phyloP scores from a whole-genome alignment of 2,888 invertebrate genomes.

The Sthenelais limicola region DNA sequence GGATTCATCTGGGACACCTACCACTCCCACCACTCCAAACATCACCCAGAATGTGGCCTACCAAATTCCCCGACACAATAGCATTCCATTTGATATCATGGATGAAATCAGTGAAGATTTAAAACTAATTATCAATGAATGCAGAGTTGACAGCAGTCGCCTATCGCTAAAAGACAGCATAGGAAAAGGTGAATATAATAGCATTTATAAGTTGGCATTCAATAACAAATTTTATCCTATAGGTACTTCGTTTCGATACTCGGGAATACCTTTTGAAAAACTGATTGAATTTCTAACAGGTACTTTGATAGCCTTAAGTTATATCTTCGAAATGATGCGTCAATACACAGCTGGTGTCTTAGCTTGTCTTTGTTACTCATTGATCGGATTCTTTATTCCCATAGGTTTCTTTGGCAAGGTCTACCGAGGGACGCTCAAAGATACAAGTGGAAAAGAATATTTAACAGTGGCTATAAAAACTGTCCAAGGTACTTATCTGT shows the following conservation, averaged over 20 bases:
- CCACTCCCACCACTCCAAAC: slow-evolving; percentile 24
- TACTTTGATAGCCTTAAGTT: too few relatives aligned
- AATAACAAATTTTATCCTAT: too few relatives aligned
- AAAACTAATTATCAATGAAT: slow-evolving; percentile 9
- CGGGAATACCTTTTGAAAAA: too few relatives aligned
- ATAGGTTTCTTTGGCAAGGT: slow-evolving; percentile 43
- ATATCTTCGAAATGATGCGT: too few relatives aligned
- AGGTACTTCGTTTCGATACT: too few relatives aligned
- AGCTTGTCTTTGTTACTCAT: too few relatives aligned
- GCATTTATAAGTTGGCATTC: too few relatives aligned
- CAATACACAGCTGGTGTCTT: too few relatives aligned
- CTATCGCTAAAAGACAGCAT: slow-evolving; percentile 26
- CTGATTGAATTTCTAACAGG: too few relatives aligned
- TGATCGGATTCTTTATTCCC: neutral
- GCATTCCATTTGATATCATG: slow-evolving; percentile 28
- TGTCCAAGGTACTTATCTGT: slow-evolving; percentile 23
- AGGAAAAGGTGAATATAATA: slow-evolving; percentile 39
- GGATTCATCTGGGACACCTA: neutral
- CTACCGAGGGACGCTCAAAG: slow-evolving; percentile 18
- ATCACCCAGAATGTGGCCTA: slow-evolving; percentile 23
- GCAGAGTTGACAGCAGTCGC: slow-evolving; percentile 9
- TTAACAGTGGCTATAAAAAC: slow-evolving; percentile 39
- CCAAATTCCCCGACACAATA: slow-evolving; percentile 30
- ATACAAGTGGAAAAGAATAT: slow-evolving; percentile 29
- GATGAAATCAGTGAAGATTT: slow-evolving; percentile 27